A percentile compares a stretch with the other conserved stretches of the same genome.
These are phyloP conservation scores for Ormyrus thymus DNA, from an alignment of 2,888 invertebrate species.

Conservation along the genomic window DNA sequence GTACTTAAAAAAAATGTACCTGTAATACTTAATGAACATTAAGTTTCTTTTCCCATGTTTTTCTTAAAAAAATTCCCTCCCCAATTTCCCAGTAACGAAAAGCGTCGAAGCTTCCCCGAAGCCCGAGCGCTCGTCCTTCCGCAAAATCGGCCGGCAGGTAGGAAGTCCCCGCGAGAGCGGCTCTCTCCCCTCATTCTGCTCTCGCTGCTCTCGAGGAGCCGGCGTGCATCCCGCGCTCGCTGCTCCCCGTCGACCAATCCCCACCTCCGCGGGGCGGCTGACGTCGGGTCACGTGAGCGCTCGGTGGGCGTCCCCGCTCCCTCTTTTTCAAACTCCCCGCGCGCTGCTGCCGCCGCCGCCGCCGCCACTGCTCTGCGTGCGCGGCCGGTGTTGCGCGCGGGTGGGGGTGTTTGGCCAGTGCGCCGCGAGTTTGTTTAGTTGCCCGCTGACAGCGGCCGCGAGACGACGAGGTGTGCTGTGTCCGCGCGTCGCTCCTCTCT, in stretches of 20 bases:
- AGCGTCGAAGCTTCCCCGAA: too few species aligned
- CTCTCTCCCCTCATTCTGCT: too few species aligned
- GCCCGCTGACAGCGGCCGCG: constrained; percentile 74
- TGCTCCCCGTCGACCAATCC: constrained; percentile 26
- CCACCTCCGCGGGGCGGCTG: background rate
- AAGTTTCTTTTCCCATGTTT: too few species aligned
- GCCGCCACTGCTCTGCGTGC: background rate
- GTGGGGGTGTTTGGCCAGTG: constrained; percentile 71
- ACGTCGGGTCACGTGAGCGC: constrained; percentile 47
- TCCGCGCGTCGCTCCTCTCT: constrained; percentile 42
- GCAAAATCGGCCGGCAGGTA: too few species aligned
- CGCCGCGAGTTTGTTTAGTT: constrained; percentile 71
- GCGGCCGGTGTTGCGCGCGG: constrained; percentile 15
- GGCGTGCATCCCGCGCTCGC: too few species aligned
- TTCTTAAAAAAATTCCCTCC: too few species aligned
- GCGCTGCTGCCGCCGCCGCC: background rate
- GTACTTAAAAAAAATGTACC: too few species aligned
- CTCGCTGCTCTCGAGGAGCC: too few species aligned
- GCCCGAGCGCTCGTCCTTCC: too few species aligned
- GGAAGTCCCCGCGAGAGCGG: too few species aligned
- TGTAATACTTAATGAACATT: too few species aligned
- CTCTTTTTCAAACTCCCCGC: constrained; percentile 1
- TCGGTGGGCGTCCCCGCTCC: constrained; percentile 34
- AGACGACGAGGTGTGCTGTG: constrained; percentile 64
- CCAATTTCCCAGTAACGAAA: too few species aligned